Conservation (phyloP, 2,113 vertebrate genomes). For the Pseudorasbora parva region DNA sequence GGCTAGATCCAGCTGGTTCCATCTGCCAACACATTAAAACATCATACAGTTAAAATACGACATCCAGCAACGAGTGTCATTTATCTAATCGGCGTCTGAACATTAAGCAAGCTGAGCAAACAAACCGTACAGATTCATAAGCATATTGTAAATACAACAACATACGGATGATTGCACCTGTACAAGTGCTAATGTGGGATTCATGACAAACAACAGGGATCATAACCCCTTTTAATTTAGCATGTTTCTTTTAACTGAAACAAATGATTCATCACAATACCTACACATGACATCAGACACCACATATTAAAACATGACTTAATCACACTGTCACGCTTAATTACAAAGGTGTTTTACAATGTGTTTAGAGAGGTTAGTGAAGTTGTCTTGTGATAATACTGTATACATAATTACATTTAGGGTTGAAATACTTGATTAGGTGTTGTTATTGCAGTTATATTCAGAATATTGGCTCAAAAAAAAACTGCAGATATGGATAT, state of each 20-base stretch:
- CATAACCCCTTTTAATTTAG: constrained; percentile 31
- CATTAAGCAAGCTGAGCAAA: constrained; percentile 40
- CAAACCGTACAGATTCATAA: not conserved
- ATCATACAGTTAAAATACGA: not conserved
- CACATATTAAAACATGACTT: constrained; percentile 32
- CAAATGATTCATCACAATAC: constrained; percentile 40
- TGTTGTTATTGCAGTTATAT: not conserved
- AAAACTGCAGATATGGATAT: not conserved
- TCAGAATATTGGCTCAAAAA: not conserved
- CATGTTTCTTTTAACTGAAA: constrained; percentile 32
- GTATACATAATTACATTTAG: not conserved
- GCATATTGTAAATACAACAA: constrained; percentile 23
- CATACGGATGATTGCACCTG: constrained; percentile 25
- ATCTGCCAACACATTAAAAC: constrained; percentile 72
- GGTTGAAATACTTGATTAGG: not conserved
- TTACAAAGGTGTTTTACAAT: constrained; percentile 36
- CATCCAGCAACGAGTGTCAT: not conserved
- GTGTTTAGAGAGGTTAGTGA: not conserved
- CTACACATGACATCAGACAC: constrained; percentile 35
- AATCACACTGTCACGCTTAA: constrained; percentile 40
- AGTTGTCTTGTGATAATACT: not conserved
- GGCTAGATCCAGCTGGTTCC: constrained; percentile 96
- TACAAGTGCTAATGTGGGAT: constrained; percentile 20
- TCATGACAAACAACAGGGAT: constrained; percentile 30
- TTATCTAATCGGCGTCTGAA: constrained; percentile 11